Conservation (phyloP, 2,797 vertebrate genomes). For the Pipistrellus kuhlii region DNA sequence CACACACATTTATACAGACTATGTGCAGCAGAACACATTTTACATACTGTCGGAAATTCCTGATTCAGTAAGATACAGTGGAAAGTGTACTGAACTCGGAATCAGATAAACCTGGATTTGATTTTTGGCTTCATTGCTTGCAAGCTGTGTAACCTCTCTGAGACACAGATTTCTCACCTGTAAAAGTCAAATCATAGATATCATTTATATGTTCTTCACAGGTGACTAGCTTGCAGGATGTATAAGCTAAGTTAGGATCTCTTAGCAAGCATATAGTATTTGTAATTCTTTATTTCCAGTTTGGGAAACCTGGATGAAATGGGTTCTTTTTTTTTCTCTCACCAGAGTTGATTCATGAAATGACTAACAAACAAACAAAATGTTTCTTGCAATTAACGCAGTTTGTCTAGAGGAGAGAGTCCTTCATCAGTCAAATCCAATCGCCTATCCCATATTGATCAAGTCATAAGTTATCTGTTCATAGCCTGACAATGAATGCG, state of each 20-base stretch:
- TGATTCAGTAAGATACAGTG: background rate
- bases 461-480: background rate
- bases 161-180: background rate
- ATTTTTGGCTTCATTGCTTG: background rate
- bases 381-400: background rate
- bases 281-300: slow-evolving; percentile 6
- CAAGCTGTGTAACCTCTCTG: background rate
- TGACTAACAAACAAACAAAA: too few relatives aligned
- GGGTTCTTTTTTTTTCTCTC: background rate
- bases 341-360: slow-evolving; percentile 9
- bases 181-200: slow-evolving; percentile 48
- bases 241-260: background rate
- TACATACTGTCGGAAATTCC: slow-evolving; percentile 41
- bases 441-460: background rate
- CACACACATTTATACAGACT: background rate
- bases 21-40: background rate
- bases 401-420: background rate
- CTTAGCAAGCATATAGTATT: background rate
- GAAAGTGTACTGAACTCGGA: background rate
- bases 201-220: background rate
- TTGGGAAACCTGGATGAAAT: background rate
- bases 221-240: background rate
- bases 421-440: background rate
- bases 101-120: slow-evolving; percentile 4
- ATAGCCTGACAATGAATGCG: background rate